Evolutionary conservation across 2,888 invertebrate species (phyloP).

Genomic region (Heliothis peltigera): DNA sequence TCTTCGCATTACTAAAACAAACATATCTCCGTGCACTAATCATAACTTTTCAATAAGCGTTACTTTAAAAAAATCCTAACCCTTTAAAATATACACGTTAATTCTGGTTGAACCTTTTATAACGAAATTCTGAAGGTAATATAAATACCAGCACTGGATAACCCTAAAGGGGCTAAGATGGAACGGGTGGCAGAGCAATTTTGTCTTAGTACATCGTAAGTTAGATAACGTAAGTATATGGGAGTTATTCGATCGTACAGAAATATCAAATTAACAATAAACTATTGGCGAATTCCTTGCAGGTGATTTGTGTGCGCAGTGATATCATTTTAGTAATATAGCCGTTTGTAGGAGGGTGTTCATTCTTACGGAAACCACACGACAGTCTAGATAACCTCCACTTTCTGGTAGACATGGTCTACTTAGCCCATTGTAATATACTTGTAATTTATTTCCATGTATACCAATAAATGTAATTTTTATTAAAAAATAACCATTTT

Average conservation of each 20-base stretch:
- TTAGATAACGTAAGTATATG: neutral
- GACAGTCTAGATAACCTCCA: conserved; percentile 14
- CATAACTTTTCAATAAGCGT: neutral
- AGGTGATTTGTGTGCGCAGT: conserved; percentile 9
- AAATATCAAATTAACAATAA: neutral
- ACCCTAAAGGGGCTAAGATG: neutral
- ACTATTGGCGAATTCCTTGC: neutral
- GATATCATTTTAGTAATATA: conserved; percentile 1
- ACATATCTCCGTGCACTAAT: neutral
- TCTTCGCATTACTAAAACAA: neutral
- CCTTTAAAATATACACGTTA: too few species aligned
- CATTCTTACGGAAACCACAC: conserved; percentile 23
- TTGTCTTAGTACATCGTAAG: neutral
- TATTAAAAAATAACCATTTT: neutral
- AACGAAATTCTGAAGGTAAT: neutral
- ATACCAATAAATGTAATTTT: conserved; percentile 2
- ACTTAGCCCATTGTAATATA: conserved; percentile 40
- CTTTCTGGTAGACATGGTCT: conserved; percentile 27
- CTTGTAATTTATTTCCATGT: conserved; percentile 24
- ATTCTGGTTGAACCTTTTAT: neutral
- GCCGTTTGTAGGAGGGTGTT: neutral
- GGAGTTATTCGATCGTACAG: neutral
- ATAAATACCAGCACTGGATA: neutral
- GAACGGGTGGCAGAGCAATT: neutral
- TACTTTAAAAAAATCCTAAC: neutral